Evolutionary conservation across 1,140 invertebrate species (phyloP).

Genomic region (Riptortus pedestris): DNA sequence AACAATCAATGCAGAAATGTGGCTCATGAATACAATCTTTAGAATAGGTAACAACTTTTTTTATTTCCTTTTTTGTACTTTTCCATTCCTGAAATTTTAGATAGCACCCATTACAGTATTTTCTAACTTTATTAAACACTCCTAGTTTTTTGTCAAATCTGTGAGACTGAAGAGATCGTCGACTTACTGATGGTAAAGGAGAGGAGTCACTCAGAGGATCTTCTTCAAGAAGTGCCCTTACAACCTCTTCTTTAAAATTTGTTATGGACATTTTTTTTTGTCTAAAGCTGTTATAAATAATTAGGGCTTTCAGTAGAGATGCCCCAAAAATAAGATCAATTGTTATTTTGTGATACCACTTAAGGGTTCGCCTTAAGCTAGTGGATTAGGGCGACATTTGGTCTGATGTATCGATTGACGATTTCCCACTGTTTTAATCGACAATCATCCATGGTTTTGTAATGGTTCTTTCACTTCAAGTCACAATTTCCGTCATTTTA

Average conservation of each 20-base stretch:
- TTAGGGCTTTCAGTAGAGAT: too few relatives aligned
- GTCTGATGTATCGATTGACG: not conserved
- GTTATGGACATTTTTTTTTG: too few relatives aligned
- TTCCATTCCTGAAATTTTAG: not conserved
- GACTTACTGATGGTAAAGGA: not conserved
- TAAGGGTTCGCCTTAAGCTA: not conserved
- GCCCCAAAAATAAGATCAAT: too few relatives aligned
- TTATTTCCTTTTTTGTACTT: not conserved
- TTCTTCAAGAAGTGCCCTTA: not conserved
- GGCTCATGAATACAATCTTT: too few relatives aligned
- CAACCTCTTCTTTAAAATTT: not conserved
- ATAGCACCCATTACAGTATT: not conserved
- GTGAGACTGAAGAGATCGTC: not conserved
- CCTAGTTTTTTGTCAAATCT: not conserved
- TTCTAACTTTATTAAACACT: not conserved
- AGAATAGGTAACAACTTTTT: not conserved
- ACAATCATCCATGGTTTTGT: not conserved
- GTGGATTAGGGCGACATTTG: not conserved
- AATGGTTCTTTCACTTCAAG: not conserved
- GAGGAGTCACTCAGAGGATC: not conserved
- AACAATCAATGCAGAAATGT: too few relatives aligned
- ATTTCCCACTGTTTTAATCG: not conserved
- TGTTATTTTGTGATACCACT: too few relatives aligned
- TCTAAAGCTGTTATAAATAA: too few relatives aligned
- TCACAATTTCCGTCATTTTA: not conserved